A percentile compares a stretch with the other conserved stretches of the same genome.
Evolutionary conservation across 2,113 vertebrate species (phyloP).

Genomic region (Parus major): DNA sequence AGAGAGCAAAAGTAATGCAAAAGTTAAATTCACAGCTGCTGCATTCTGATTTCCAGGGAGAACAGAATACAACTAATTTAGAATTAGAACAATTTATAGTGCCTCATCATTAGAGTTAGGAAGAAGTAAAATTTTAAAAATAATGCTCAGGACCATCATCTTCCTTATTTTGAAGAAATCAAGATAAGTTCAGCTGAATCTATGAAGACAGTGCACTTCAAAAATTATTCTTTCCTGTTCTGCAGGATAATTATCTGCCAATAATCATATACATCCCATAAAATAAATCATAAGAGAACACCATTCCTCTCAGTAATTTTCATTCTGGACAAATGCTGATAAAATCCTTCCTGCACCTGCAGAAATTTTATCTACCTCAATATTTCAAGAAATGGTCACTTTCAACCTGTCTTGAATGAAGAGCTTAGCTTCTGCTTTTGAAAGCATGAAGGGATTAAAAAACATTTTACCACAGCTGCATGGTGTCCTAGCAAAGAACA

Average conservation of each 20-base stretch:
- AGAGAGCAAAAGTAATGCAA: not conserved
- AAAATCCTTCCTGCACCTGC: not conserved
- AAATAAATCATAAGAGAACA: not conserved
- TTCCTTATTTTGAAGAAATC: not conserved
- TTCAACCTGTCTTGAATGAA: not conserved
- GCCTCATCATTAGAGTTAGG: not conserved
- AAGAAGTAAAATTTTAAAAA: not conserved
- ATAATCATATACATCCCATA: not conserved
- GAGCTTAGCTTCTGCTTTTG: not conserved
- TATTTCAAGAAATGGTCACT: not conserved
- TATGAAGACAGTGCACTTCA: not conserved
- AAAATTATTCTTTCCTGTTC: not conserved
- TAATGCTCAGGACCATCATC: rapidly evolving
- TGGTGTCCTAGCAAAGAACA: not conserved
- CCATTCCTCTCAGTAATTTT: not conserved
- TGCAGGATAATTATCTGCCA: not conserved
- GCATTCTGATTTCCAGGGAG: not conserved
- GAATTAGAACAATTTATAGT: not conserved
- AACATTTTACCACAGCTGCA: not conserved
- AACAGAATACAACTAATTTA: not conserved
- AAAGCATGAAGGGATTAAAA: not conserved
- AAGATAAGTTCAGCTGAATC: not conserved
- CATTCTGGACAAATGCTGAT: not conserved
- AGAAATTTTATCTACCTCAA: not conserved
- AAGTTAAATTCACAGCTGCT: not conserved